phyloP scores from a whole-genome alignment of 2,113 vertebrate species.

The Mustelus asterias region DNA sequence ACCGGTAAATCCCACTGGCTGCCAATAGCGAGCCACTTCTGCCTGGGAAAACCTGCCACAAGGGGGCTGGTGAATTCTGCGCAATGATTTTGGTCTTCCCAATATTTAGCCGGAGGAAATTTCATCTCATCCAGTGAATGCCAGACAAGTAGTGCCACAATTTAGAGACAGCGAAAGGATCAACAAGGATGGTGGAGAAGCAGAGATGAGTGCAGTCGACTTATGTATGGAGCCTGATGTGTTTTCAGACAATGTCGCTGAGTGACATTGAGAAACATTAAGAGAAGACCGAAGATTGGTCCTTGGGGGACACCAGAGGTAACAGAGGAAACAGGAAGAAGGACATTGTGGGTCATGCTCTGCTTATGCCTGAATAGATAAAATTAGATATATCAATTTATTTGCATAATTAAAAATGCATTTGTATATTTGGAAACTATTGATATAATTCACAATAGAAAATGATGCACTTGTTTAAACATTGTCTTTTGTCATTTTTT shows the following conservation, averaged over 20 bases:
- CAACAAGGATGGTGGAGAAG: neutral
- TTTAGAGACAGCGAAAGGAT: neutral
- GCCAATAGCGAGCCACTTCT: too few relatives aligned
- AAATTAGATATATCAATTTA: neutral
- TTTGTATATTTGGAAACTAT: neutral
- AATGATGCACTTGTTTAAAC: neutral
- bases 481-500: neutral
- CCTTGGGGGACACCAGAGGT: neutral
- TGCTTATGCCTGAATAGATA: neutral
- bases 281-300: too few relatives aligned
- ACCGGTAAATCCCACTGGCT: too few relatives aligned
- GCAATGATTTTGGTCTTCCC: neutral
- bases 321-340: neutral
- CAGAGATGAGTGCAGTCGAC: neutral
- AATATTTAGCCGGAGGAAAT: neutral
- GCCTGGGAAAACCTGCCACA: too few relatives aligned
- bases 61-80: too few relatives aligned
- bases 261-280: neutral
- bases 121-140: neutral
- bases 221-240: neutral
- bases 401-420: neutral
- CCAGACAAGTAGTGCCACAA: neutral
- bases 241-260: neutral
- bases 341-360: too few relatives aligned
- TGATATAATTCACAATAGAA: neutral